A percentile compares a stretch with the other conserved stretches of the same genome.
phyloP scores from a whole-genome alignment of 2,797 vertebrate genomes.

The Myotis myotis region DNA sequence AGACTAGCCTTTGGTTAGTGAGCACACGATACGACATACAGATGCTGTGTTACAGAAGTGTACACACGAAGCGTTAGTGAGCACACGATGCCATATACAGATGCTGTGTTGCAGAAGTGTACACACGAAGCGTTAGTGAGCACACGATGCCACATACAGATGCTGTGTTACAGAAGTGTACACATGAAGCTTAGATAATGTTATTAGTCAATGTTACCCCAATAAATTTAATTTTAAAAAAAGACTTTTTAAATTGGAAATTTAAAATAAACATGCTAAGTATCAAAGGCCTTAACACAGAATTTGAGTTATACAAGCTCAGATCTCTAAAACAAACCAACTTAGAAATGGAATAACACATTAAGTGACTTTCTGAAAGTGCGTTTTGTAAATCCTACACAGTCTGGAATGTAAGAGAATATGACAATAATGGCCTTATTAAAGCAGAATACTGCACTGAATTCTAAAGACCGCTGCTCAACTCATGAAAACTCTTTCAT shows the following conservation, averaged over 20 bases:
- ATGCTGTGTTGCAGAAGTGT: no score
- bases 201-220: background rate
- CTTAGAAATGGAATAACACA: background rate
- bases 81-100: no score
- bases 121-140: no score
- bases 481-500: background rate
- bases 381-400: background rate
- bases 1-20: background rate
- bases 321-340: conserved; percentile 43
- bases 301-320: background rate
- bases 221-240: background rate
- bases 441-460: background rate
- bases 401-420: background rate
- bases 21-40: background rate
- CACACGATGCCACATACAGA: no score
- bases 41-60: background rate
- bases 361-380: background rate
- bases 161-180: background rate
- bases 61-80: background rate
- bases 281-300: background rate
- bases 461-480: background rate
- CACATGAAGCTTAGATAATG: background rate
- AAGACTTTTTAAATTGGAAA: conserved; percentile 32
- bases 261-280: background rate
- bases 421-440: background rate